Conservation (phyloP, 2,888 invertebrate genomes). For the Ypsolopha sequella region DNA sequence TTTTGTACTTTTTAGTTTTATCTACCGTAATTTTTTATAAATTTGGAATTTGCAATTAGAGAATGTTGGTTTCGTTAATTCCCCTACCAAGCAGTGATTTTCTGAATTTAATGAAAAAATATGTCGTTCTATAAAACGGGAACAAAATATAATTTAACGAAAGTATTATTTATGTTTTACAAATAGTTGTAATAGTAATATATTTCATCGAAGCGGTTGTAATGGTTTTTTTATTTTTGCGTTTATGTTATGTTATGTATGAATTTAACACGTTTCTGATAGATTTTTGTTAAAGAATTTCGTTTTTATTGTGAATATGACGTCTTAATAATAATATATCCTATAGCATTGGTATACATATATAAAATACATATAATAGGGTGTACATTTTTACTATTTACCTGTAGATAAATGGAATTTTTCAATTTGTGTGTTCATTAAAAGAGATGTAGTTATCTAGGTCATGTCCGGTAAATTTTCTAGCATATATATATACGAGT, state of each 20-base stretch:
- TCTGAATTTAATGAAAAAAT: neutral
- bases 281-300: neutral
- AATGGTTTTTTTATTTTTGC: conserved; percentile 1
- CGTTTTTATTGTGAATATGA: neutral
- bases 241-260: neutral
- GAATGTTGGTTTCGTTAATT: neutral
- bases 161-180: conserved; percentile 11
- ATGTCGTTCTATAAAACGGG: conserved; percentile 2
- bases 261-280: too few relatives aligned
- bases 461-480: neutral
- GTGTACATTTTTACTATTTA: conserved; percentile 4
- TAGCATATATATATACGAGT: too few relatives aligned
- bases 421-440: conserved; percentile 8
- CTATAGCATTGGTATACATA: conserved; percentile 9
- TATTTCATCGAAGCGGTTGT: conserved; percentile 5
- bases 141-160: conserved; percentile 9
- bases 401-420: conserved; percentile 1
- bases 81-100: neutral
- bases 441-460: neutral
- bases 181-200: conserved; percentile 7
- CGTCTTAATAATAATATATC: conserved; percentile 8
- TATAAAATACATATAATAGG: conserved; percentile 7
- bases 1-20: neutral
- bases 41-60: neutral
- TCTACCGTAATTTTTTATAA: neutral